Evolutionary conservation across 2,797 vertebrate genomes (phyloP).

Genomic region (Sphenodon punctatus): DNA sequence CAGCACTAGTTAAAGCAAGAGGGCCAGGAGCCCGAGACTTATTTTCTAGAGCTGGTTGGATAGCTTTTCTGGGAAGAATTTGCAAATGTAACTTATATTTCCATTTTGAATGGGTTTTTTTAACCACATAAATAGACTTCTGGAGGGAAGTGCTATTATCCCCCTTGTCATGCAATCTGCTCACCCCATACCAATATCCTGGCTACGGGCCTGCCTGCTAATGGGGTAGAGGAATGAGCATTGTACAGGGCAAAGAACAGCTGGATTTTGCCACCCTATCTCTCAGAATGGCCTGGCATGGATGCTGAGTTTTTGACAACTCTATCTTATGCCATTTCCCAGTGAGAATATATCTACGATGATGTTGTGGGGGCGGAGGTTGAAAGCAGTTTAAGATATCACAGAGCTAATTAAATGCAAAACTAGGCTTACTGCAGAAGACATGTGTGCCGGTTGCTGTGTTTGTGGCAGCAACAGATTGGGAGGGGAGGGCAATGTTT

Average conservation of each 20-base stretch:
- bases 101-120: too few relatives aligned
- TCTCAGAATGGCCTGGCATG: slow-evolving; percentile 52
- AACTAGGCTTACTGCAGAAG: slow-evolving; percentile 67
- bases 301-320: slow-evolving; percentile 59
- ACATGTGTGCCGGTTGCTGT: slow-evolving; percentile 57
- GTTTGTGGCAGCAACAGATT: slow-evolving; percentile 68
- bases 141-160: too few relatives aligned
- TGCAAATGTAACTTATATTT: too few relatives aligned
- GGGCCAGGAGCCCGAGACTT: too few relatives aligned
- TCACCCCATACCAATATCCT: not conserved
- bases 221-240: not conserved
- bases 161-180: too few relatives aligned
- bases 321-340: slow-evolving; percentile 47
- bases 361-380: slow-evolving; percentile 52
- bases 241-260: not conserved
- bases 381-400: slow-evolving; percentile 68
- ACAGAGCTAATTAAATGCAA: slow-evolving; percentile 72
- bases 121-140: too few relatives aligned
- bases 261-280: slow-evolving; percentile 37
- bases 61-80: too few relatives aligned
- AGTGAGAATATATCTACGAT: slow-evolving; percentile 55
- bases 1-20: too few relatives aligned
- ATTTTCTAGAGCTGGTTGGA: too few relatives aligned
- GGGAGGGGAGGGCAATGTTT: slow-evolving; percentile 55
- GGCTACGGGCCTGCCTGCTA: not conserved